Conservation (phyloP, 2,113 vertebrate genomes). For the Xiphophorus maculatus region DNA sequence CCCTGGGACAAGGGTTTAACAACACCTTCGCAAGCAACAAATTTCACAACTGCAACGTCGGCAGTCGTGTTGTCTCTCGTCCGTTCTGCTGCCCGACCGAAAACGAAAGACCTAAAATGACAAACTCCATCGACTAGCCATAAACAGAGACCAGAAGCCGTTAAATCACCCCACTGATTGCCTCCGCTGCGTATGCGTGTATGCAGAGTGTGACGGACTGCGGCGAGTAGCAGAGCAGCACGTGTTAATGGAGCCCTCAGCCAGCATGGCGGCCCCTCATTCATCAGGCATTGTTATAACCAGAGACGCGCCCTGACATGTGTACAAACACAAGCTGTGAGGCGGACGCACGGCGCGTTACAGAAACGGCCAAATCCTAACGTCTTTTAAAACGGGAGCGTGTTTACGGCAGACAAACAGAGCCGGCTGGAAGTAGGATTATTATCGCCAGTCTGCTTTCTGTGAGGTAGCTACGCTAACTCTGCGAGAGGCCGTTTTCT, state of each 20-base stretch:
- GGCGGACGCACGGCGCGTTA: conserved; percentile 12
- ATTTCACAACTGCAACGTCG: not conserved
- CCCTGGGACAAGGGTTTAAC: not conserved
- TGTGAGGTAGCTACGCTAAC: conserved; percentile 31
- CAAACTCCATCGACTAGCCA: conserved; percentile 24
- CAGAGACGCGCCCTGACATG: conserved; percentile 42
- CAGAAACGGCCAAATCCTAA: conserved; percentile 1
- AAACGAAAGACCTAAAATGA: not conserved
- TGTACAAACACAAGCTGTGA: conserved; percentile 7
- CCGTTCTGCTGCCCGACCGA: not conserved
- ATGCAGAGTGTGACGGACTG: conserved; percentile 63
- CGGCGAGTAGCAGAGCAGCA: conserved; percentile 66
- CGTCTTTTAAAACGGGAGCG: conserved; percentile 32
- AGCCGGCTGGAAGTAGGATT: conserved; percentile 35
- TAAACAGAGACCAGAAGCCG: conserved; percentile 52
- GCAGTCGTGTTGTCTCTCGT: not conserved
- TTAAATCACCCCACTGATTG: conserved; percentile 79
- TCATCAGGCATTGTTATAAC: conserved; percentile 71
- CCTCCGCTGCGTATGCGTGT: conserved; percentile 62
- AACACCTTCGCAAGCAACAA: not conserved
- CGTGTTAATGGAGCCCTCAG: conserved; percentile 67
- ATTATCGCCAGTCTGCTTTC: conserved; percentile 42
- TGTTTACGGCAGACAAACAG: conserved; percentile 36
- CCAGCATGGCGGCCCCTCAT: conserved; percentile 61
- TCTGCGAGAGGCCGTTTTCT: conserved; percentile 42